These are phyloP conservation scores for Drosophila seguyi DNA, from an alignment of 1,140 invertebrate species.

Conservation along the genomic window DNA sequence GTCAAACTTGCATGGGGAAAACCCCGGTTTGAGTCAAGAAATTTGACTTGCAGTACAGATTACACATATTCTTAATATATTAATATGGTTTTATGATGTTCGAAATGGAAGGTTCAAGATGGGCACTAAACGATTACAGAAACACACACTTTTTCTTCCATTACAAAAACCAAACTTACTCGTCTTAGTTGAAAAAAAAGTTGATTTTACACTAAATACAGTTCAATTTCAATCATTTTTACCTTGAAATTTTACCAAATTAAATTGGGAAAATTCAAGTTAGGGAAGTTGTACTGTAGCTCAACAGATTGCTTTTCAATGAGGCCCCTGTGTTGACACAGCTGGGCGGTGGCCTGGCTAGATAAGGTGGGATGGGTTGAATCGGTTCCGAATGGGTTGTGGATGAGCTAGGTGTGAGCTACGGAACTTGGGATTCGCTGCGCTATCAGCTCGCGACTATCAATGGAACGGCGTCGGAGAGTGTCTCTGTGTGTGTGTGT, in stretches of 20 bases:
- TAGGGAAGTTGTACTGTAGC: slow-evolving; percentile 1
- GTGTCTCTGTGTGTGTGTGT: slow-evolving; percentile 24
- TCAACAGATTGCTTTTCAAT: slow-evolving; percentile 26
- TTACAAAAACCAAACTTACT: too few relatives aligned
- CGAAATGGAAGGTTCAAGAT: not conserved
- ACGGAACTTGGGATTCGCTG: slow-evolving; percentile 1
- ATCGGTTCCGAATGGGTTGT: slow-evolving; percentile 4
- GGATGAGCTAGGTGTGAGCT: slow-evolving; percentile 33
- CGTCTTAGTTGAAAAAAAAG: too few relatives aligned
- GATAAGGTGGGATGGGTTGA: not conserved
- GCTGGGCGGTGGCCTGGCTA: slow-evolving; percentile 38
- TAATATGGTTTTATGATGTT: not conserved
- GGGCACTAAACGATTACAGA: not conserved
- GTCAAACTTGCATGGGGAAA: slow-evolving; percentile 4
- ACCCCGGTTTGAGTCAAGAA: not conserved
- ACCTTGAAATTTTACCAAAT: too few relatives aligned
- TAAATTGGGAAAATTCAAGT: not conserved
- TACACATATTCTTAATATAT: not conserved
- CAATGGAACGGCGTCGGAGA: slow-evolving; percentile 53
- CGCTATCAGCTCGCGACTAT: slow-evolving; percentile 50
- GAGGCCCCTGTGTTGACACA: slow-evolving; percentile 67
- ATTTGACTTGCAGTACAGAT: not conserved
- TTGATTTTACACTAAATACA: too few relatives aligned
- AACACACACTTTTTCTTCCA: not conserved
- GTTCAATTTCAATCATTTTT: too few relatives aligned